Conservation (phyloP, 2,888 invertebrate genomes). For the Stratiomys singularior region DNA sequence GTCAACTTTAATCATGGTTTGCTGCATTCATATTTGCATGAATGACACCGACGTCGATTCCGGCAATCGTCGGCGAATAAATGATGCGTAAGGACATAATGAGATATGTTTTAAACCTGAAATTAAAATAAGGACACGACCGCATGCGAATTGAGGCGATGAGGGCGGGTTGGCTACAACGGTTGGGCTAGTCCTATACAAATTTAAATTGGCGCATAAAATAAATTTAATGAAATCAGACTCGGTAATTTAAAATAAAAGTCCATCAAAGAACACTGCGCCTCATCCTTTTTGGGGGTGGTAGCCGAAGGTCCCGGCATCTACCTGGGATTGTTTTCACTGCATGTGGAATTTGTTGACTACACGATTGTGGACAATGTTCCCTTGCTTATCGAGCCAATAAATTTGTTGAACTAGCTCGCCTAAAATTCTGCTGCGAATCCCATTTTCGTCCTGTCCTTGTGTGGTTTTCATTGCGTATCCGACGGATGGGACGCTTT, state of each 20-base stretch:
- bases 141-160: not conserved
- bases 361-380: not conserved
- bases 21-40: conserved; percentile 4
- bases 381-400: conserved; percentile 16
- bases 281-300: not conserved
- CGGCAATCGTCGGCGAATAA: not conserved
- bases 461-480: no score
- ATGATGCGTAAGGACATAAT: conserved; percentile 6
- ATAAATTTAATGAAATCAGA: conserved; percentile 12
- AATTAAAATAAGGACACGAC: conserved; percentile 5
- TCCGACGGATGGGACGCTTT: no score
- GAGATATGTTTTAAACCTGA: not conserved
- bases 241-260: not conserved
- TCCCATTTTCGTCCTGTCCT: not conserved
- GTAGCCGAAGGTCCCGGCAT: no score
- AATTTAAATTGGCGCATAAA: not conserved
- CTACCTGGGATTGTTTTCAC: not conserved
- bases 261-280: not conserved
- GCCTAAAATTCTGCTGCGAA: not conserved
- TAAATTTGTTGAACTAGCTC: not conserved
- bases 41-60: not conserved
- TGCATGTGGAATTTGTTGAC: not conserved
- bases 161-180: no score
- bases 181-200: no score
- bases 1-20: not conserved